A percentile compares a stretch with the other conserved stretches of the same genome.
These are phyloP conservation scores for Pseudoatta argentina DNA, from an alignment of 1,140 invertebrate genomes.

Conservation along the genomic window DNA sequence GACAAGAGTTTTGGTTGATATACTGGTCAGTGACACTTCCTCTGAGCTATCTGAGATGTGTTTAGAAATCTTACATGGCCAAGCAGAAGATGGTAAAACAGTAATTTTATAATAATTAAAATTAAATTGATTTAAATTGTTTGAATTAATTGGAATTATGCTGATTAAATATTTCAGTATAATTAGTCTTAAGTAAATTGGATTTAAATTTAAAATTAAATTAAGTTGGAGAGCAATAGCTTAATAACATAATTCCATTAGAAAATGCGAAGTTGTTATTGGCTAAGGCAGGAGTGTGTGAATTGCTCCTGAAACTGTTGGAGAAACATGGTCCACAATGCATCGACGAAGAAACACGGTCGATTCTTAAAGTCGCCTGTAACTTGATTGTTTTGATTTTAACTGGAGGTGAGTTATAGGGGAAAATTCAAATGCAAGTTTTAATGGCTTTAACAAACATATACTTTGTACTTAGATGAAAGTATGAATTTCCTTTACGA, in stretches of 20 bases:
- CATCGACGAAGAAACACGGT: slow-evolving; percentile 90
- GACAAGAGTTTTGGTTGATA: slow-evolving; percentile 77
- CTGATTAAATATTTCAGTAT: slow-evolving; percentile 40
- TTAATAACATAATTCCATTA: slow-evolving; percentile 77
- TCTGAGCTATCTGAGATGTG: slow-evolving; percentile 91
- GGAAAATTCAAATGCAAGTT: not conserved
- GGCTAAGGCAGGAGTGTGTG: slow-evolving; percentile 91
- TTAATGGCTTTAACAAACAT: slow-evolving; percentile 3
- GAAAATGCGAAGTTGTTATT: slow-evolving; percentile 92
- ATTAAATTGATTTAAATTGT: slow-evolving; percentile 17
- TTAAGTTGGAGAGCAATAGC: not conserved
- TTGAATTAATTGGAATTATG: not conserved
- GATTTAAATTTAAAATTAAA: not conserved
- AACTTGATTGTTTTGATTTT: slow-evolving; percentile 94
- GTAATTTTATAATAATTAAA: slow-evolving; percentile 39
- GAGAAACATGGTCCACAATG: slow-evolving; percentile 89
- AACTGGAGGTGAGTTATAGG: slow-evolving; percentile 90
- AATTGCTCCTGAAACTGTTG: slow-evolving; percentile 91
- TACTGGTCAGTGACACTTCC: slow-evolving; percentile 77
- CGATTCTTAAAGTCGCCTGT: slow-evolving; percentile 93
- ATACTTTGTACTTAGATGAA: slow-evolving; percentile 89
- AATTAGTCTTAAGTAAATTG: slow-evolving; percentile 24
- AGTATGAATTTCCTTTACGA: slow-evolving; percentile 94
- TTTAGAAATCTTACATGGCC: slow-evolving; percentile 91
- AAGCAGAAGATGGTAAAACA: slow-evolving; percentile 90